Percentiles rank a stretch among this genome's conserved stretches.
These are phyloP conservation scores for Dendrocopos noguchii DNA, from an alignment of 2,113 vertebrate species.

Conservation along the genomic window DNA sequence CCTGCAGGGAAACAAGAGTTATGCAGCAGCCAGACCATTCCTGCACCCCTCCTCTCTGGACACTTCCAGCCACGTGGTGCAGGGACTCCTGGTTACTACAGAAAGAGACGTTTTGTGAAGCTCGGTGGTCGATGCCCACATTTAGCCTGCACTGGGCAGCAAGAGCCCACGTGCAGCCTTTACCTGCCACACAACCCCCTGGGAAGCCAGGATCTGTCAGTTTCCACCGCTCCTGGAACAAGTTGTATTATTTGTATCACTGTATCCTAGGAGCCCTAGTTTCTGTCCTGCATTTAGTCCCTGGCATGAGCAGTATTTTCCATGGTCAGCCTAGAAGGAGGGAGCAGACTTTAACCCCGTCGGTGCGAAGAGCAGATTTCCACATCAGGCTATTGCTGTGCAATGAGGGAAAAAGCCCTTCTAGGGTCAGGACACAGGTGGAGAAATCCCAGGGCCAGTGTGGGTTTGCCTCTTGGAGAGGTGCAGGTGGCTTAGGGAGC, in stretches of 20 bases:
- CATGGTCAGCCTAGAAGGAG: conserved; percentile 31
- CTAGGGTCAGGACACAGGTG: not conserved
- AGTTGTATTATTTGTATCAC: conserved; percentile 46
- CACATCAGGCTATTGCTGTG: not conserved
- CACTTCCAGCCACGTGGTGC: not conserved
- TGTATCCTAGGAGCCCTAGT: conserved; percentile 57
- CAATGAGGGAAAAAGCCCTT: not conserved
- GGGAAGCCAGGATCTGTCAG: not conserved
- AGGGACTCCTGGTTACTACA: not conserved
- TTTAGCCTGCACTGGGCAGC: not conserved
- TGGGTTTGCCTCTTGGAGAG: not conserved
- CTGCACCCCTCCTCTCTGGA: not conserved
- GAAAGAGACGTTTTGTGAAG: not conserved
- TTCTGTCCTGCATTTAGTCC: conserved; percentile 18
- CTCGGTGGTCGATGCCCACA: not conserved
- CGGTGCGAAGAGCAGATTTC: not conserved
- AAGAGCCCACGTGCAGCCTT: not conserved
- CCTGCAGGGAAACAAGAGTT: not conserved
- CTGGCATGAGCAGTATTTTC: conserved; percentile 36
- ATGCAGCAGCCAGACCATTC: not conserved
- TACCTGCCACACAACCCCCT: not conserved
- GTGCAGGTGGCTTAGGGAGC: not conserved
- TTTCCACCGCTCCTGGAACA: not conserved
- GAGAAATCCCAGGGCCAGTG: not conserved
- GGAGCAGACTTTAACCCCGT: conserved; percentile 25